These are phyloP conservation scores for Conus ventricosus DNA, from an alignment of 1,140 invertebrate species.

Conservation along the genomic window DNA sequence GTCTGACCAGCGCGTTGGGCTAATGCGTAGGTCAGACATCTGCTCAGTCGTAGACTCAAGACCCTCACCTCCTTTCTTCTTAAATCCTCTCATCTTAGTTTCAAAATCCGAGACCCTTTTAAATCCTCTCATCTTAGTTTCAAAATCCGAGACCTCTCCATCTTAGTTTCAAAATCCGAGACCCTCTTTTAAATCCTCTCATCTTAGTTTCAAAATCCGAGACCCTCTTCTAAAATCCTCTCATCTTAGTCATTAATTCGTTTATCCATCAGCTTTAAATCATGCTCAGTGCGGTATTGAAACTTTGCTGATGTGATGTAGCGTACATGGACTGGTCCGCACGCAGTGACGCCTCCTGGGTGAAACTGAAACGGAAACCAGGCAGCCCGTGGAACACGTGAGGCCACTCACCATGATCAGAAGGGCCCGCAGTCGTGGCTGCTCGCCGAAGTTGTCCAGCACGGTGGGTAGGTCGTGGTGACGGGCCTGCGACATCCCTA, in stretches of 20 bases:
- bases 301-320: no score
- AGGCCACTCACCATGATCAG: constrained; percentile 67
- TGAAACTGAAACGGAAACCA: not conserved
- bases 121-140: not conserved
- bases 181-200: no score
- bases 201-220: no score
- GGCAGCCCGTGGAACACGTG: not conserved
- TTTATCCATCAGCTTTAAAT: not conserved
- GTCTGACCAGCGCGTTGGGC: no score
- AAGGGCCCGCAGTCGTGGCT: constrained; percentile 64
- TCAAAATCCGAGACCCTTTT: no score
- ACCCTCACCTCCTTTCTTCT: no score
- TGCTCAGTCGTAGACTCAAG: no score
- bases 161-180: no score
- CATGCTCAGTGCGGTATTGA: no score
- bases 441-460: constrained; percentile 69
- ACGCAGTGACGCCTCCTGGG: not conserved
- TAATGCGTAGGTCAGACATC: no score
- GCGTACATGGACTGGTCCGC: not conserved
- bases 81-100: not conserved
- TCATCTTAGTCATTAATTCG: not conserved
- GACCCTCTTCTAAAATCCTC: no score
- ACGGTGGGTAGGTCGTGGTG: constrained; percentile 58
- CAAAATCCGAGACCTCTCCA: not conserved
- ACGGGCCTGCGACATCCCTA: constrained; percentile 78